These are phyloP conservation scores for Podarcis muralis DNA, from an alignment of 2,113 vertebrate genomes.

Conservation along the genomic window DNA sequence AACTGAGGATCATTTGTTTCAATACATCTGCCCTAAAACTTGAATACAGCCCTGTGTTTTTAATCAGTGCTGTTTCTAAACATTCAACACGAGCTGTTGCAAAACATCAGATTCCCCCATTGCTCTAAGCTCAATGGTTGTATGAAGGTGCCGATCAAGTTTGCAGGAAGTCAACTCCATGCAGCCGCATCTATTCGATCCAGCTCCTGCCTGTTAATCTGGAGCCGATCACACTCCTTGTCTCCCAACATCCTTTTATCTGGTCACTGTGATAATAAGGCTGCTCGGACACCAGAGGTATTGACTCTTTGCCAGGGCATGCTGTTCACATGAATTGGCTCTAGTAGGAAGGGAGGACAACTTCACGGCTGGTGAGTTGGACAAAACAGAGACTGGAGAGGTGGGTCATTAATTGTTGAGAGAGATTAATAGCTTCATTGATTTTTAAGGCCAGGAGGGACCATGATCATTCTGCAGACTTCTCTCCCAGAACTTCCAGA, in stretches of 20 bases:
- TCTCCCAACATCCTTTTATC: not conserved
- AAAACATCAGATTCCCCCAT: not conserved
- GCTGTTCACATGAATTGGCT: not conserved
- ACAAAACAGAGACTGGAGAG: not conserved
- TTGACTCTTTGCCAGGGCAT: not conserved
- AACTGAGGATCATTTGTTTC: too few relatives aligned
- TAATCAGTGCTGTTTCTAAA: not conserved
- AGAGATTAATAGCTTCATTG: not conserved
- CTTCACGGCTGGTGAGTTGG: not conserved
- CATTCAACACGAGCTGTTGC: not conserved
- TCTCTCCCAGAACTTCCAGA: not conserved
- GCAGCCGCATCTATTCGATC: not conserved
- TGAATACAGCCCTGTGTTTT: too few relatives aligned
- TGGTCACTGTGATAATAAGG: not conserved
- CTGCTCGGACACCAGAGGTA: not conserved
- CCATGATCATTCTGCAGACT: not conserved
- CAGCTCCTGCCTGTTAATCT: not conserved
- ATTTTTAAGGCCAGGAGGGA: constrained; percentile 9
- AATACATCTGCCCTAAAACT: too few relatives aligned
- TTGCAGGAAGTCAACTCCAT: not conserved
- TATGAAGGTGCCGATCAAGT: not conserved
- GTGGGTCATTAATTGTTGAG: constrained; percentile 2
- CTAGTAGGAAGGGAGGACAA: not conserved
- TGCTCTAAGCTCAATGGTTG: not conserved
- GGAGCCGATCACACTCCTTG: not conserved